These are phyloP conservation scores for Clarias gariepinus DNA, from an alignment of 2,113 vertebrate species.

Conservation along the genomic window DNA sequence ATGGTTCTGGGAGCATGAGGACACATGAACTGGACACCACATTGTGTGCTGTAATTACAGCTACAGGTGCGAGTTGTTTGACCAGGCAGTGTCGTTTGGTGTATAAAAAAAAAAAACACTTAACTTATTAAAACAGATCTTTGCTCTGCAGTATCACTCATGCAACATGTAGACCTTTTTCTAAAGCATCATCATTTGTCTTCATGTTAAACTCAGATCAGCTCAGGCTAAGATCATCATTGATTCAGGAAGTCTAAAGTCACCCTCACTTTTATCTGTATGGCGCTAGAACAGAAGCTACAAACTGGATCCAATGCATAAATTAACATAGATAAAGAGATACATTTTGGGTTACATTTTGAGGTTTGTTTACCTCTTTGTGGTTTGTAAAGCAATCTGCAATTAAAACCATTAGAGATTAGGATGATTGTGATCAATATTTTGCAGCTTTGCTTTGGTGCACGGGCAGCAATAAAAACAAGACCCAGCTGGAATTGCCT, in stretches of 20 bases:
- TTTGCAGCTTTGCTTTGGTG: slow-evolving; percentile 67
- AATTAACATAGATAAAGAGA: slow-evolving; percentile 33
- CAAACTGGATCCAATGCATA: slow-evolving; percentile 3
- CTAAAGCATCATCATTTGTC: not conserved
- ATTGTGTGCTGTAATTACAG: too few species aligned
- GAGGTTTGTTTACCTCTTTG: slow-evolving; percentile 58
- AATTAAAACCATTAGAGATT: slow-evolving; percentile 68
- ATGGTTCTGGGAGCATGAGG: too few species aligned
- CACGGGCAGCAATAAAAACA: slow-evolving; percentile 64
- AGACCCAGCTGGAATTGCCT: slow-evolving; percentile 65
- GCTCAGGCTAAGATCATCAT: not conserved
- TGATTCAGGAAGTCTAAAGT: slow-evolving; percentile 14
- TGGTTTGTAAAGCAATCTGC: slow-evolving; percentile 68
- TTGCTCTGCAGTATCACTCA: slow-evolving; percentile 55
- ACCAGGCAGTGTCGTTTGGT: too few species aligned
- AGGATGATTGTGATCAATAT: slow-evolving; percentile 69
- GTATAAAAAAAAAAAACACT: not conserved
- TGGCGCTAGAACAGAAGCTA: slow-evolving; percentile 11
- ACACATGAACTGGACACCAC: too few species aligned
- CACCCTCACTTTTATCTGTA: slow-evolving; percentile 22
- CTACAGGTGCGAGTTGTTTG: too few species aligned
- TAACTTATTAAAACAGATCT: slow-evolving; percentile 47
- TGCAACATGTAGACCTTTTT: slow-evolving; percentile 55
- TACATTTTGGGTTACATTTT: slow-evolving; percentile 16
- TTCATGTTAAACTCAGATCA: not conserved